phyloP scores from a whole-genome alignment of 2,797 vertebrate genomes.

The Benthosema pterotum region DNA sequence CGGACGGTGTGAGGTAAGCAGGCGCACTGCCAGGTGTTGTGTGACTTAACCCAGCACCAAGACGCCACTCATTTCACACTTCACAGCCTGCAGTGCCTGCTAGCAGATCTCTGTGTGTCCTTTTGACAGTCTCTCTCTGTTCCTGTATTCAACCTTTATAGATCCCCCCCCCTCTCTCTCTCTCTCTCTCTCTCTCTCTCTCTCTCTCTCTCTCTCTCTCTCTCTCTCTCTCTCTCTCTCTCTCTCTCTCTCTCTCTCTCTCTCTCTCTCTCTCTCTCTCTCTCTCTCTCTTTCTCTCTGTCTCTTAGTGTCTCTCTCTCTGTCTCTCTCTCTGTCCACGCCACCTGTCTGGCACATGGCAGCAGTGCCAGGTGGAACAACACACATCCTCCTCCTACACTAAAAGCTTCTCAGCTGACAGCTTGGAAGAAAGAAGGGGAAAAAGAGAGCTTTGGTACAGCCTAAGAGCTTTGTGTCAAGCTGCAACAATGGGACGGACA shows the following conservation, averaged over 20 bases:
- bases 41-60: constrained; percentile 2
- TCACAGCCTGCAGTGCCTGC: constrained; percentile 28
- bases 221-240: not conserved
- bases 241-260: constrained; percentile 16
- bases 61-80: constrained; percentile 16
- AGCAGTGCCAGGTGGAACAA: constrained; percentile 71
- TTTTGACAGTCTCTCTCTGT: constrained; percentile 26
- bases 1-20: constrained; percentile 10
- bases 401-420: constrained; percentile 56
- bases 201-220: constrained; percentile 26
- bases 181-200: not conserved
- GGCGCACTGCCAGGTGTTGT: not conserved
- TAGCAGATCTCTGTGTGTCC: constrained; percentile 27
- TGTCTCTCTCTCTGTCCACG: constrained; percentile 33
- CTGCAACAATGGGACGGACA: constrained; percentile 8
- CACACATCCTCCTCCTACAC: constrained; percentile 47
- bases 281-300: constrained; percentile 25
- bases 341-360: constrained; percentile 76
- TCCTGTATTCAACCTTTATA: constrained; percentile 1
- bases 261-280: not conserved
- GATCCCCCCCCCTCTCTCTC: not conserved
- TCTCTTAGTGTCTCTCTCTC: not conserved
- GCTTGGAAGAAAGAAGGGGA: constrained; percentile 43
- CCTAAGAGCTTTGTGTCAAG: constrained; percentile 35
- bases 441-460: constrained; percentile 46